phyloP scores from a whole-genome alignment of 2,888 invertebrate species.

The Rotaria socialis region DNA sequence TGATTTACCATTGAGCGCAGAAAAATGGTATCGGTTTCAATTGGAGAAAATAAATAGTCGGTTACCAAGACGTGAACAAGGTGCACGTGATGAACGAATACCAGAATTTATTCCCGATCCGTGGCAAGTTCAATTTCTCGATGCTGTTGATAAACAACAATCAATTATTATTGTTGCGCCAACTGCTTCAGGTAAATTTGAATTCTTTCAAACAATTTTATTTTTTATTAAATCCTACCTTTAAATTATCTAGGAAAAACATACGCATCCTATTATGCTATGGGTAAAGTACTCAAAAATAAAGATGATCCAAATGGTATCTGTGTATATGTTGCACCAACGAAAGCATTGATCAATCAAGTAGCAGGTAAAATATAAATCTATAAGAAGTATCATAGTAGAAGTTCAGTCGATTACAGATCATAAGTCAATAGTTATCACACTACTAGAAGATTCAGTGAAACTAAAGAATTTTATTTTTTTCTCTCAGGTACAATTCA shows the following conservation, averaged over 20 bases:
- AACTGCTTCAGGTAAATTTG: constrained; percentile 38
- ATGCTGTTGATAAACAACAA: constrained; percentile 46
- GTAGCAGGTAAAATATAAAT: constrained; percentile 6
- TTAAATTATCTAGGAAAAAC: constrained; percentile 40
- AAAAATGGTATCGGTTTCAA: constrained; percentile 43
- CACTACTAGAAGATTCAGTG: too few species aligned
- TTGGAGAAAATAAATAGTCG: constrained; percentile 28
- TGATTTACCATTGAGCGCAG: not conserved
- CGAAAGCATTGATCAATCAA: constrained; percentile 47
- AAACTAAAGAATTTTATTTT: too few species aligned
- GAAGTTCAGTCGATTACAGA: too few species aligned
- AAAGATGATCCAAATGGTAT: constrained; percentile 42
- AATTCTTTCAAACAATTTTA: too few species aligned
- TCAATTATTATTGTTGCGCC: constrained; percentile 47
- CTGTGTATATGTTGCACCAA: constrained; percentile 45
- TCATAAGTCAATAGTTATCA: too few species aligned
- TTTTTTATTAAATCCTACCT: too few species aligned
- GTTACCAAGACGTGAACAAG: constrained; percentile 33
- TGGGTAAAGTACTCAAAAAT: constrained; percentile 39
- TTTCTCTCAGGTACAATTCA: not conserved
- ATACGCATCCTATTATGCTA: constrained; percentile 46
- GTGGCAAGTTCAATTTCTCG: constrained; percentile 46
- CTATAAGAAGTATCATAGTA: too few species aligned
- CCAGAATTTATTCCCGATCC: constrained; percentile 42
- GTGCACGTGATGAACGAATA: constrained; percentile 22